Evolutionary conservation across 2,797 vertebrate genomes (phyloP), one percentile per base, ranked within the genome.

Genomic region (Girardinus metallicus): DNA sequence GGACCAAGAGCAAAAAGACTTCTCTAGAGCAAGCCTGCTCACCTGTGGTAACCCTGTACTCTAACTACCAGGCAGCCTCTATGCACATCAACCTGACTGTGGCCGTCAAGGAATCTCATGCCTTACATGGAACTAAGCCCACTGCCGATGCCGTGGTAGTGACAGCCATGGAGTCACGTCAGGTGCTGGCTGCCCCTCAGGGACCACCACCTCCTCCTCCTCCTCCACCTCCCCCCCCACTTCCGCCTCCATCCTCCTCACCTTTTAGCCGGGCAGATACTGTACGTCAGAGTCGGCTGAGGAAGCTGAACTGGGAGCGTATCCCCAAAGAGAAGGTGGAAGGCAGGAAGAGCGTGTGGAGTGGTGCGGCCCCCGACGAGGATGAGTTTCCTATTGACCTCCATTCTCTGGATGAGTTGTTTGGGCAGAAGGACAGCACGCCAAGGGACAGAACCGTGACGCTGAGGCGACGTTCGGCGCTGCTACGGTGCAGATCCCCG

Each of bases 241-340:
- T 84, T 0, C 76, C 86, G 13, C 51, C 81, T 7, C 34, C 2
- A 0, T 73, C 79, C 1, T 80, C 84, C 5, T 85, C 87, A 0
- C 86, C 86, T 11, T 86, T 96, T 9, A 88, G 84, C 80, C 91
- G 87, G 13, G 36, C 82, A 6, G 94, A 93, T 75, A 91, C 89
- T 0, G 88, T 68, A 36, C 88, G 91, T 0, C 90, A 88, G 49
- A 95, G 95, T 75, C 93, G 94, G 29, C 91, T 96, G 53, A 94
- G 96, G 85, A 96, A 96, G 85, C 92, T 97, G 18, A 97, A 97
- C 91, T 97, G 95, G 96, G 96, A 96, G 81, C 91, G 94, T 1
- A 96, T 96, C 79, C 95, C 96, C 53, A 95, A 94, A 86, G 95
- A 97, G 88, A 95, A 95, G 36, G 95, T 97, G 74, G 95, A 96